Evolutionary conservation across 92 coral and sea anemone species (phyloP), one percentile per base, ranked within the genome.

Genomic region (Metridium senile): DNA sequence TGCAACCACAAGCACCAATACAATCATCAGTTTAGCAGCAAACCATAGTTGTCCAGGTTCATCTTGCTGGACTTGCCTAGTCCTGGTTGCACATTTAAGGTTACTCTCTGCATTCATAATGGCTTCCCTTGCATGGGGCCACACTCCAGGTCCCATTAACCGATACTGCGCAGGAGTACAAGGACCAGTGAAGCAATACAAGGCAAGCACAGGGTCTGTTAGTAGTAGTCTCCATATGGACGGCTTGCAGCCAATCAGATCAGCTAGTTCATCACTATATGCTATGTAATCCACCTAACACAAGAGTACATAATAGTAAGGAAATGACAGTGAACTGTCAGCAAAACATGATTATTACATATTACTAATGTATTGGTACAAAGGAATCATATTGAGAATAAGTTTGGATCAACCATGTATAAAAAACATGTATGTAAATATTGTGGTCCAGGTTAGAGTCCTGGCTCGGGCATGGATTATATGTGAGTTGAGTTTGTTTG

Each of bases 91-190:
- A 34, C 69, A 72, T 61, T 85, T 74, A 32, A 81, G 69, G 51
- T 88, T 93, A 9, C 72, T 47, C 23, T 80, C 87, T 0, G 91
- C 96, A 63, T 81, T 87, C 66, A 86, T 86, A 28, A 90, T 90
- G 19, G 91, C 95, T 39, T 82, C 77, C 68, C 88, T 82, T 11
- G 98, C 98, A 13, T 97, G 97, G 21, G 43, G 21, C 98, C 98
- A 93, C 13, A 86, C 54, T 62, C 89, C 91, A 26, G 98, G 98
- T 11, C 98, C 98, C 93, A 82, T 85, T 26, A 93, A 74, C 17
- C 98, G 93, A 32, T 82, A 93, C 79, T 93, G 98, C 0, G 95
- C 76, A 25, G 98, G 98, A 19, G 91, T 89, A 46, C 98, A 93
- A 35, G 91, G 91, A 28, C 97, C 93, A 80, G 85, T 77, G 54